Percentiles rank a stretch among this genome's conserved stretches.
These are phyloP conservation scores for Emydoidea blandingii DNA, from an alignment of 2,797 vertebrate species.

Conservation along the genomic window DNA sequence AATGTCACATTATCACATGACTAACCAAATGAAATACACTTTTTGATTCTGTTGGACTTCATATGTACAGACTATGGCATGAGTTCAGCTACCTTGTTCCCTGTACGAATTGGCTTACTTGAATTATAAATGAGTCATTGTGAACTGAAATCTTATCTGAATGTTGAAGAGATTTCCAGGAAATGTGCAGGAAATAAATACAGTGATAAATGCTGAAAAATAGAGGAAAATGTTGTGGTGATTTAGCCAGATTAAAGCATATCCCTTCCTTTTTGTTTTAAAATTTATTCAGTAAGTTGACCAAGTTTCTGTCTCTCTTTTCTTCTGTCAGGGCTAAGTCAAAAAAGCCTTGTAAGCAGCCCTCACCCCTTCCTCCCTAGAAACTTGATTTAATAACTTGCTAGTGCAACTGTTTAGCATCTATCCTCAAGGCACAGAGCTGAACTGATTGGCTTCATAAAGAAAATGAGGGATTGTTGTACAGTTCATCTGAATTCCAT, in stretches of 20 bases:
- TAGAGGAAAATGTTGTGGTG: not conserved
- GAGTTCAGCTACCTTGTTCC: constrained; percentile 41
- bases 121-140: constrained; percentile 58
- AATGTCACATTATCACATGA: not conserved
- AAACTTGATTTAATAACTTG: constrained; percentile 56
- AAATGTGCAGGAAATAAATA: constrained; percentile 13
- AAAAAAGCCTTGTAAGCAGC: constrained; percentile 30
- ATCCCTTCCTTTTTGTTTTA: not conserved
- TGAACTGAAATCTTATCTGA: constrained; percentile 62
- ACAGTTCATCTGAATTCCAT: constrained; percentile 62
- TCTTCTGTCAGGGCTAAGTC: not conserved
- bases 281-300: constrained; percentile 25
- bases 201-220: constrained; percentile 30
- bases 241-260: constrained; percentile 19
- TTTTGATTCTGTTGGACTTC: constrained; percentile 51
- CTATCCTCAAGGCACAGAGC: constrained; percentile 38
- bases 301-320: constrained; percentile 4
- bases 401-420: constrained; percentile 48
- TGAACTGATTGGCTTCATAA: constrained; percentile 54
- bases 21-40: constrained; percentile 36
- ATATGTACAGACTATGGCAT: constrained; percentile 26
- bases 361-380: not conserved
- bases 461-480: constrained; percentile 53
- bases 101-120: constrained; percentile 58
- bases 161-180: constrained; percentile 32